Evolutionary conservation across 1,140 invertebrate species (phyloP), one percentile per base, ranked within the genome.

Genomic region (Halesus radiatus): DNA sequence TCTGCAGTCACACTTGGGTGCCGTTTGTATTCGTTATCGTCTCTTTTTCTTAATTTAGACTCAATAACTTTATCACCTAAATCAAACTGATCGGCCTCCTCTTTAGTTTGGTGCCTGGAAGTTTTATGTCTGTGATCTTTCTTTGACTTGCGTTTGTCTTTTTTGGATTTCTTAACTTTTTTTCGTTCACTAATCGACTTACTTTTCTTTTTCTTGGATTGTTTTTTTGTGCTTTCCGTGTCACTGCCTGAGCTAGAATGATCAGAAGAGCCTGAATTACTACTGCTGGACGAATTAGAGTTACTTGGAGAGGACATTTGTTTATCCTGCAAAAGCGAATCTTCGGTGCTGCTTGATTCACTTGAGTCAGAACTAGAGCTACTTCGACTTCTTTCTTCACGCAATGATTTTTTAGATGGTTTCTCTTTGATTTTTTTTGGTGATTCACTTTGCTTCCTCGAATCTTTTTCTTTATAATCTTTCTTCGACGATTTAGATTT

Each of bases 191-290:
- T 79, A 26, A 76, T 80, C 16, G 81, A 83, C 3, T 50, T 76
- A 3, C 56, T 58, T 50, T 79, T 83, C 45, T 76, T 83, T 72
- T 83, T 83, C 22, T 81, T 80, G 64, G 37, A 62, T 80, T 8
- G 32, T 7, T 60, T 58, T 78, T 64, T 72, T 78, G 37, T 29
- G 53, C 45, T 60, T 53, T 66, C 60, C 18, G 79, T 74, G 37
- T 54, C 60, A 56, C 68, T 83, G n/a, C 20, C 54, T 26, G 66
- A 80, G 62, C 77, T 78, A 16, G 79, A 66, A 64, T 58, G 73
- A 10, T 72, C 56, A 6, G 74, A 70, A 8, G 76, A 60, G 23
- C 26, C 77, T 53, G 81, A 83, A 75, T 70, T 72, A 45, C 66
- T 58, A 52, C 78, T 80, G 52, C 64, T 60, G 23, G 82, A 80